Evolutionary conservation across 2,888 invertebrate genomes (phyloP), one percentile per base, ranked within the genome.

Genomic region (Calliopum simillimum): DNA sequence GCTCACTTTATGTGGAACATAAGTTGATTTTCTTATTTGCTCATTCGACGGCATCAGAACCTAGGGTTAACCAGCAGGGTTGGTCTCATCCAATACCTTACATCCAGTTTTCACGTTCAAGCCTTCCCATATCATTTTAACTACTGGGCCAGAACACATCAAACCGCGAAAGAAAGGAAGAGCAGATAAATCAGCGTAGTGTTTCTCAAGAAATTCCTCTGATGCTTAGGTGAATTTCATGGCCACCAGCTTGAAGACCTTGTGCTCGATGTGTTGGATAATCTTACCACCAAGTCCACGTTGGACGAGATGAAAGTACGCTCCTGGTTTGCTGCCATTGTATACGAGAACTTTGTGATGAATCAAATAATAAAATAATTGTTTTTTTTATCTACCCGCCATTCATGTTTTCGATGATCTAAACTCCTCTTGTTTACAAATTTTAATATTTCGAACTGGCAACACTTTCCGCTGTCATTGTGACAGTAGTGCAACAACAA

Each of bases 61-160:
- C 99, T 99, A 71, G 99, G 98, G 74, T 90, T 90, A 98, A 81
- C 96, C 94, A 71, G 95, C 94, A 25, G 99, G 99, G 87, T 99
- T 96, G 75, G 99, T 99, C 75, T 96, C 99, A 76, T 99, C 99
- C 79, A 99, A 90, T 92, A 99, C 95, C 79, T 92, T 91, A 80
- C 99, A 94, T 49, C 98, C 99, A 79, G 96, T 97, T 88, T 96
- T 97, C 8, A 99, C 96, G 84, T 95, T 93, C 68, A 95, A 90
- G 77, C 99, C 99, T 91, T 99, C 97, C 97, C 97, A 98, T 19
- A 98, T 95, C 95, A 96, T 96, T 61, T 95, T 95, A 66, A 95
- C 95, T 74, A 96, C 95, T 68, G 95, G 98, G 85, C 98, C 99
- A 71, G 97, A 96, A 84, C 91, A 91, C 97, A 98, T 98, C 78